Evolutionary conservation across 2,797 vertebrate species (phyloP).

Genomic region (Pseudotriccus pelzelni): DNA sequence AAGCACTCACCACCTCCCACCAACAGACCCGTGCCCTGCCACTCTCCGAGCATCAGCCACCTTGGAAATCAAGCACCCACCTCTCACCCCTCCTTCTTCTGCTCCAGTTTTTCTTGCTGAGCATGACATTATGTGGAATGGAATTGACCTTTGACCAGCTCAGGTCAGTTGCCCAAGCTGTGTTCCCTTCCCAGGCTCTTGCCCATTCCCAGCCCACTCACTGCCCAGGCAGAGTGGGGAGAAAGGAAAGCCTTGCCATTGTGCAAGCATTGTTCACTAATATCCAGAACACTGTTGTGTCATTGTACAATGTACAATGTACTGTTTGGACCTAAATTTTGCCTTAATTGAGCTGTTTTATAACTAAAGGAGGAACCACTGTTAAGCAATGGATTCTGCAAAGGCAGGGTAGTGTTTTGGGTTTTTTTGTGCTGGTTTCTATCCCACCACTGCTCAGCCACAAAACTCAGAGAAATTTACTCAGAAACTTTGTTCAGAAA

Average conservation of each 20-base stretch:
- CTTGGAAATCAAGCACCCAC: background rate
- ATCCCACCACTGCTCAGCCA: background rate
- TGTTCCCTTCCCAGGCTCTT: background rate
- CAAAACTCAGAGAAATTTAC: background rate
- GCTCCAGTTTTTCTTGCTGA: background rate
- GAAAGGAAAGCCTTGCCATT: background rate
- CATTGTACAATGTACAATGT: no score
- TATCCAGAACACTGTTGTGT: background rate
- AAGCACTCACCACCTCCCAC: background rate
- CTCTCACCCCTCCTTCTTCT: background rate
- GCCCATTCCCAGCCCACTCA: background rate
- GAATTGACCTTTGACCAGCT: background rate
- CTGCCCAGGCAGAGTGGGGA: accelerated
- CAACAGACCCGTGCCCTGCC: background rate
- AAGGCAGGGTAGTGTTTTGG: background rate
- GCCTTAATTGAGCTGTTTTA: background rate
- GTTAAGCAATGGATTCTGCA: background rate
- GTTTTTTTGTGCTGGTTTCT: background rate
- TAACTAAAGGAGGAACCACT: background rate
- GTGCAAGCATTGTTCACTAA: background rate
- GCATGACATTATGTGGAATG: accelerated
- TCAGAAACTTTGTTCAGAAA: background rate
- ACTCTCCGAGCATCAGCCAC: background rate
- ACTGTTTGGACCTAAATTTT: background rate
- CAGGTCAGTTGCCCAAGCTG: background rate